Base-by-base conservation (phyloP, 2,113 vertebrate genomes). In the Pterocles burchelli region DNA sequence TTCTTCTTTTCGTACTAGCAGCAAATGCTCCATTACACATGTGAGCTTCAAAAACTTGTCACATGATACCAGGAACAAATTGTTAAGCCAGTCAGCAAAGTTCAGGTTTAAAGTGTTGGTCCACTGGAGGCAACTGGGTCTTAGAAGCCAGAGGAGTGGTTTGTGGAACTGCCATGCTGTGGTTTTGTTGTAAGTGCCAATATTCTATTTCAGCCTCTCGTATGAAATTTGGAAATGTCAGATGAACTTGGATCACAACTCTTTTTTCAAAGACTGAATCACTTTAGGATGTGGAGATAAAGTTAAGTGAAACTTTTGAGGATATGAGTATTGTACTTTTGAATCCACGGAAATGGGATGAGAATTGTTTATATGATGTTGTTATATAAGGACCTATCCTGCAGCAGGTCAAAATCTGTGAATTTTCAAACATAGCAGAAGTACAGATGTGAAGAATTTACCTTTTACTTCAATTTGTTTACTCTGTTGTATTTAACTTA, bases 21-120 rank as follows among this genome's bases (percentile, higher is more conserved):
- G 90, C 87, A 93, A 95, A 94, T 93, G 82, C 79, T 93, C 89
- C 71, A 77, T 95, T 96, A 91, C 66, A 87, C 85, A 96, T 95
- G 85, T 92, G 94, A 96, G 85, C 88, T 95, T 96, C 95, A 96
- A 85, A 95, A 96, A 82, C 89, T 89, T 91, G 95, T 95, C 95
- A 97, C 95, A 93, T 94, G 97, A 97, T 97, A 97, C 71, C 80
- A 95, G 93, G 89, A 96, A 96, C 97, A 96, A 97, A 97, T 97
- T 96, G 95, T 88, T 90, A 90, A 95, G 82, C 85, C 87, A 85
- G 82, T 95, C 90, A 92, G 96, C 87, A 90, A 89, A 88, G 90
- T 88, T 85, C 74, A 91, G 79, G 79, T 94, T 96, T 96, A 96
- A 97, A 96, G 93, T 90, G 93, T 92, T 95, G 95, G 93, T 97